phyloP scores from a whole-genome alignment of 2,113 vertebrate species.

The Pelusios castaneus region DNA sequence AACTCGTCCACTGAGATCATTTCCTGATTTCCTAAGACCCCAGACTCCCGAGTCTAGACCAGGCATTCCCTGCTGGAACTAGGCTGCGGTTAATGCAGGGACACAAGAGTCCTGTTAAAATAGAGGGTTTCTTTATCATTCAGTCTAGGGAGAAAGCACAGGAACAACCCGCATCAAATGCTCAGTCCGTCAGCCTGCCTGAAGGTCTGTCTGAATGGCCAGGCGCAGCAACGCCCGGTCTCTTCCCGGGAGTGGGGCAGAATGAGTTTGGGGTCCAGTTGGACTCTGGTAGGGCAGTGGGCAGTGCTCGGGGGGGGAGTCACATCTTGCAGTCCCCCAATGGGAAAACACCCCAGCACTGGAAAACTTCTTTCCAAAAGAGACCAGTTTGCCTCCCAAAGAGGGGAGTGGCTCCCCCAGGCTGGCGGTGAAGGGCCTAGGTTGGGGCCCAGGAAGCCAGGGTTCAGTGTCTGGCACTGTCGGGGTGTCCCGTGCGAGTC shows the following conservation, averaged over 20 bases:
- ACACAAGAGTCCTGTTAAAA: background rate
- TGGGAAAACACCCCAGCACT: background rate
- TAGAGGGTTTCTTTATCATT: background rate
- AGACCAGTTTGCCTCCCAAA: fast-evolving
- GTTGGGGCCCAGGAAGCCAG: background rate
- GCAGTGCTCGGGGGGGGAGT: background rate
- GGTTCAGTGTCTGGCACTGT: fast-evolving
- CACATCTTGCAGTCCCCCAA: background rate
- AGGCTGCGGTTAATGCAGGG: background rate
- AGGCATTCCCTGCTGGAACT: background rate
- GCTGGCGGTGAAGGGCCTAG: background rate
- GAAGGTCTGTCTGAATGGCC: fast-evolving
- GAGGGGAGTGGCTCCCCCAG: fast-evolving
- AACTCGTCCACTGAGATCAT: background rate
- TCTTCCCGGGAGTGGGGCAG: background rate
- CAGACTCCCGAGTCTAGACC: background rate
- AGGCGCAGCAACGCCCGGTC: fast-evolving
- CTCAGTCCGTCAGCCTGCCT: background rate
- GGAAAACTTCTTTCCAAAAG: background rate
- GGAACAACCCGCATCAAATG: fast-evolving
- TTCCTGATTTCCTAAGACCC: background rate
- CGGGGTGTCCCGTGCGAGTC: fast-evolving
- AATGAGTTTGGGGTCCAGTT: fast-evolving
- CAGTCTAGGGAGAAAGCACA: fast-evolving
- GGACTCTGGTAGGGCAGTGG: background rate